Base-by-base conservation (phyloP, 2,113 vertebrate genomes). In the Struthio camelus region DNA sequence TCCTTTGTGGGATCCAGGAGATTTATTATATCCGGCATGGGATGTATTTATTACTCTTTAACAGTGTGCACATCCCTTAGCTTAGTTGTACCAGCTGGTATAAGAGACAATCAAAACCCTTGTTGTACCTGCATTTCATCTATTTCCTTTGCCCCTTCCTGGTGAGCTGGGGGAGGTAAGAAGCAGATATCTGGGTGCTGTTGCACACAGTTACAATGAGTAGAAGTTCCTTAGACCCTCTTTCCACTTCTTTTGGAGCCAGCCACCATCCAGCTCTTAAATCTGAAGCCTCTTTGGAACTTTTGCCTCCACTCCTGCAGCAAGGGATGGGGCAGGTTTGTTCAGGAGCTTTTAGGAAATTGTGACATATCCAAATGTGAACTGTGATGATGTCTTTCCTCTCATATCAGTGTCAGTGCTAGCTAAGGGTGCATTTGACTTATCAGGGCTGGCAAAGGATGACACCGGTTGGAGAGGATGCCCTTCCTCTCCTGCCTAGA, bases 391-490 rank as follows among this genome's bases (percentile, higher is more conserved):
- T 8, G 13, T n/a, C 46, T 90, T 90, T 76, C 65, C 61, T 69
- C 15, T 1, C 1, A 7, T 44, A 8, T n/a, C 0, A 0, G 14
- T 48, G 25, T 82, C 71, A 66, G 15, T 44, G 48, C 56, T 66
- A 62, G 65, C 64, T 87, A 34, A 90, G 40, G 59, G 69, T 32
- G 27, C 72, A 15, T 32, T 70, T 85, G 66, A 66, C 10, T 50
- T 72, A 82, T 28, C 42, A 6, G 3, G 42, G 48, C 42, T 85
- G 73, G 27, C 46, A 81, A 36, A 81, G 19, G 40, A 73, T 67
- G 11, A 12, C 1, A 1, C 9, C 2, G 1, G 10, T 18, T 76
- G 70, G 58, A 83, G 46, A 77, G 8, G 50, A 62, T 80, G 67
- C 18, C 18, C 36, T 80, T 89, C 32, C 51, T 79, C 17, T 89